A percentile compares a stretch with the other conserved stretches of the same genome.
phyloP scores from a whole-genome alignment of 2,888 invertebrate genomes.

The Prionchulus punctatus region DNA sequence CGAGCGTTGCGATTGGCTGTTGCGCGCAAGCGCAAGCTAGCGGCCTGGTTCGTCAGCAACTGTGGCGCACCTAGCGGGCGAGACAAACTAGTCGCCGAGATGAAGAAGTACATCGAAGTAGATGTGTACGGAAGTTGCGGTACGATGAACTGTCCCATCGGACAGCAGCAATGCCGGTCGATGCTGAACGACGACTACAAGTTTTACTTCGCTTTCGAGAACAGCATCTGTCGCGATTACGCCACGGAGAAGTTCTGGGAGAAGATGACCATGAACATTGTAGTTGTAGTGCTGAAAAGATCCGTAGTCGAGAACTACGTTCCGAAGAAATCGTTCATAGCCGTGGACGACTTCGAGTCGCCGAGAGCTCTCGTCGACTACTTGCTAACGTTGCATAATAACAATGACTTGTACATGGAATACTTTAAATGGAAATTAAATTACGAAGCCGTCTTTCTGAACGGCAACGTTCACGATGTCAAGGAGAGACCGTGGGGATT shows the following conservation, averaged over 20 bases:
- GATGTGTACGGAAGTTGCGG: constrained; percentile 28
- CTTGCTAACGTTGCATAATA: constrained; percentile 33
- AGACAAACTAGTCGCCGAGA: neutral
- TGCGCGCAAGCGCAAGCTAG: neutral
- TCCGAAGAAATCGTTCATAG: constrained; percentile 35
- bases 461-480: constrained; percentile 15
- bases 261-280: constrained; percentile 11
- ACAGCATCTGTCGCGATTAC: constrained; percentile 29
- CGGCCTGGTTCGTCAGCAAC: constrained; percentile 7
- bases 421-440: constrained; percentile 37
- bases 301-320: constrained; percentile 25
- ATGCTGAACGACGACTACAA: constrained; percentile 20
- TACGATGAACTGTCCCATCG: constrained; percentile 18
- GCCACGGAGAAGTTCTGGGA: constrained; percentile 30
- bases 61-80: constrained; percentile 2
- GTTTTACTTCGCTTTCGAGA: constrained; percentile 19
- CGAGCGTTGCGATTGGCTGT: neutral
- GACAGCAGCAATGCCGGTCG: constrained; percentile 16
- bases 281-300: constrained; percentile 14
- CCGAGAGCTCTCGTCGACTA: constrained; percentile 34
- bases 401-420: constrained; percentile 36
- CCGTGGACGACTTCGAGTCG: constrained; percentile 37
- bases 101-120: constrained; percentile 11
- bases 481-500: constrained; percentile 8
- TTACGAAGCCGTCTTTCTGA: constrained; percentile 23